Conservation (phyloP, 2,888 invertebrate genomes). For the Chrysina gloriosa region DNA sequence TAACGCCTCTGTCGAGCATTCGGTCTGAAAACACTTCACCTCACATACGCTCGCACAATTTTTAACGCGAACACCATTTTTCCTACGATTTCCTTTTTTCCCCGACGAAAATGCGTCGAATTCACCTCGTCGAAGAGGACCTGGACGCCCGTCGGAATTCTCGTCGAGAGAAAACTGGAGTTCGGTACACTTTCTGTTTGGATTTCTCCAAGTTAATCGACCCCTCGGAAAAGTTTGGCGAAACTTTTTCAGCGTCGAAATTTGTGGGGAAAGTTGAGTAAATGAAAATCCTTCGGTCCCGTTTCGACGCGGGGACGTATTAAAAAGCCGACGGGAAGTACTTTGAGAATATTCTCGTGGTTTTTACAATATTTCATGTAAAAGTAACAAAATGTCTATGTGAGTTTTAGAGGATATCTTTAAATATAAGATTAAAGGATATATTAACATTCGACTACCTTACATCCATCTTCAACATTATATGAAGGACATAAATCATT, state of each 20-base stretch:
- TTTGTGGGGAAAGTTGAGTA: constrained; percentile 63
- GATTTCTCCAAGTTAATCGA: constrained; percentile 64
- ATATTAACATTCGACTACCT: too few species aligned
- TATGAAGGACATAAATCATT: too few species aligned
- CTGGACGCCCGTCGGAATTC: constrained; percentile 31
- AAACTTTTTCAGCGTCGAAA: constrained; percentile 66
- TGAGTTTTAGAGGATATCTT: too few species aligned
- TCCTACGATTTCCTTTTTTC: constrained; percentile 5
- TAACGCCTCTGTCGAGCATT: constrained; percentile 55
- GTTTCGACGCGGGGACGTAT: constrained; percentile 27
- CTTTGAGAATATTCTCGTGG: constrained; percentile 13
- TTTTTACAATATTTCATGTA: constrained; percentile 10
- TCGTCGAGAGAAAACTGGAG: constrained; percentile 48
- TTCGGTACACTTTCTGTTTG: constrained; percentile 63
- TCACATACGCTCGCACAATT: constrained; percentile 43
- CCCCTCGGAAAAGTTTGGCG: constrained; percentile 63
- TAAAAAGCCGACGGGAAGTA: constrained; percentile 34
- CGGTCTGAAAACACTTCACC: constrained; percentile 30
- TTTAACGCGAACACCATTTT: constrained; percentile 34
- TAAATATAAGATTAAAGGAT: too few species aligned
- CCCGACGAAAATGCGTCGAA: constrained; percentile 27
- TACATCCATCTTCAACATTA: too few species aligned
- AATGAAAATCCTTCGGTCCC: constrained; percentile 53
- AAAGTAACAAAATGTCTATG: background rate
- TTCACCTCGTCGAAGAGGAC: constrained; percentile 34